Conservation (phyloP, 2,888 invertebrate genomes). For the Melanchra persicariae region DNA sequence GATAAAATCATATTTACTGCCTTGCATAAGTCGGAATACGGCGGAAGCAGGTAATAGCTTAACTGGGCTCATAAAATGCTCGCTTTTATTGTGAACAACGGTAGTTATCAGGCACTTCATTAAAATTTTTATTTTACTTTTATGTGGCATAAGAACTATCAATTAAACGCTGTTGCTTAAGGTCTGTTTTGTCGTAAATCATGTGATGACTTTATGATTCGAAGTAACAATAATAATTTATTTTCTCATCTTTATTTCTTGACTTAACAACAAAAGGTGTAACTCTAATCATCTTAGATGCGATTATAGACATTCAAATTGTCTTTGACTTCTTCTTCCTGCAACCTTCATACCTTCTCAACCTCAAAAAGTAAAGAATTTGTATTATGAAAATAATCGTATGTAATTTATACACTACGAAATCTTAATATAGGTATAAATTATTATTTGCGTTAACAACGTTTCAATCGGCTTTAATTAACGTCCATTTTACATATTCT, state of each 20-base stretch:
- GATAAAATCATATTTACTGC: slow-evolving; percentile 52
- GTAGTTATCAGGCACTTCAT: slow-evolving; percentile 46
- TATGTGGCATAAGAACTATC: slow-evolving; percentile 16
- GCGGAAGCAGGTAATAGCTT: slow-evolving; percentile 35
- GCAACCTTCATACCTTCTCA: not conserved
- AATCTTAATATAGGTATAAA: too few relatives aligned
- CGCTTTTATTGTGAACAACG: slow-evolving; percentile 44
- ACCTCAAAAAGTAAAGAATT: too few relatives aligned
- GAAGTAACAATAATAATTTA: too few relatives aligned
- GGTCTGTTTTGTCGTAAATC: not conserved
- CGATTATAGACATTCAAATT: not conserved
- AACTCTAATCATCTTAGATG: not conserved
- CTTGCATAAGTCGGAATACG: slow-evolving; percentile 19
- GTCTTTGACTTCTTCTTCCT: not conserved
- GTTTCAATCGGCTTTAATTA: too few relatives aligned
- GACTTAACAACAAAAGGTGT: not conserved
- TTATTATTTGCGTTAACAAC: too few relatives aligned
- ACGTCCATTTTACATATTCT: not conserved
- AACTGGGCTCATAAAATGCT: slow-evolving; percentile 44
- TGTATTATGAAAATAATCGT: too few relatives aligned
- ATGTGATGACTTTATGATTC: not conserved
- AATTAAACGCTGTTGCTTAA: slow-evolving; percentile 36
- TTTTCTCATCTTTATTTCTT: not conserved
- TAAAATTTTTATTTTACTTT: slow-evolving; percentile 43
- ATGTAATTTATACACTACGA: too few relatives aligned